phyloP scores from a whole-genome alignment of 2,797 vertebrate genomes.

The Streptopelia turtur region DNA sequence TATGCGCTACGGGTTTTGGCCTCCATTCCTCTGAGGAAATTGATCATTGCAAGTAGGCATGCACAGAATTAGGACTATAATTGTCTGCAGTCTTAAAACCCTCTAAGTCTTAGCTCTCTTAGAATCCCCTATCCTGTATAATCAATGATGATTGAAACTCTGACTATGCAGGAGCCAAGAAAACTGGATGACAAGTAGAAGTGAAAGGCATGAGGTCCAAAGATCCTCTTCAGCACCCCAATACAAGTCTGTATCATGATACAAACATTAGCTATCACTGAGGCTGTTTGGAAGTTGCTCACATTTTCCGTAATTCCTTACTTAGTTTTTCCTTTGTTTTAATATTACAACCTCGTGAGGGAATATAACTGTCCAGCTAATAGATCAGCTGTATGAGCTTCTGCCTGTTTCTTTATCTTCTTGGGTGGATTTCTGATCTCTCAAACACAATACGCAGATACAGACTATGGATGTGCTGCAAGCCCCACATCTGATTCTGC shows the following conservation, averaged over 20 bases:
- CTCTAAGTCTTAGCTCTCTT: background rate
- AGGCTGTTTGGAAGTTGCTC: background rate
- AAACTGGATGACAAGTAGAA: background rate
- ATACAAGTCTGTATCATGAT: background rate
- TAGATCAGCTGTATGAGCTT: background rate
- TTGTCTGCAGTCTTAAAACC: background rate
- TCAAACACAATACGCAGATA: background rate
- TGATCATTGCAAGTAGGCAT: background rate
- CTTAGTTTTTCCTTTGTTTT: background rate
- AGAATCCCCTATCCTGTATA: background rate
- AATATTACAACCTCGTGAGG: background rate
- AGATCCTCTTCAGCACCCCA: background rate
- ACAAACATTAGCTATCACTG: background rate
- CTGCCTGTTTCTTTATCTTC: background rate
- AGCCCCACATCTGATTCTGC: background rate
- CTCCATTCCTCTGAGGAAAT: background rate
- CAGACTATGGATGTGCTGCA: background rate
- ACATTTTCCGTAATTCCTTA: background rate
- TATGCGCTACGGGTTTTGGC: fast-evolving
- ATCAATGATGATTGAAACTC: background rate
- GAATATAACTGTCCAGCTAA: background rate
- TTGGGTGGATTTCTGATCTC: background rate
- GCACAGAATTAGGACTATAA: background rate
- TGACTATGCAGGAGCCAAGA: background rate
- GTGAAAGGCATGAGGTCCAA: background rate